phyloP scores from a whole-genome alignment of 2,797 vertebrate genomes.

The Leptatherina wallacei region DNA sequence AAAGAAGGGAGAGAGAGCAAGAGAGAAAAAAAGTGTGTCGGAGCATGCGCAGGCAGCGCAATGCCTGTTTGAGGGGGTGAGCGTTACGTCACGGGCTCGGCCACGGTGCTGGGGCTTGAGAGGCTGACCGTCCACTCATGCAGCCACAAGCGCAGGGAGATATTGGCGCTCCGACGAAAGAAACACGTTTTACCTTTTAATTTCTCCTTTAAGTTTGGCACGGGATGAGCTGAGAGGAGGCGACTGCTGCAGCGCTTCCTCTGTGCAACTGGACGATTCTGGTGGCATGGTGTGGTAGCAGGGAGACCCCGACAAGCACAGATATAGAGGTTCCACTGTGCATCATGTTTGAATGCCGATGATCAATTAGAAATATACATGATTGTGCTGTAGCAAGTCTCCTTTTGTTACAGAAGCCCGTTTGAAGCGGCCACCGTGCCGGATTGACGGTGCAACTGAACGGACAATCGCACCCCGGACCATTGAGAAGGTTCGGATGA shows the following conservation, averaged over 20 bases:
- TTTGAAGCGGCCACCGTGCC: conserved; percentile 57
- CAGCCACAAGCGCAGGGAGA: conserved; percentile 70
- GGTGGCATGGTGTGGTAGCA: conserved; percentile 68
- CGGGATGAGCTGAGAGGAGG: conserved; percentile 51
- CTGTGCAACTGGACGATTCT: conserved; percentile 28
- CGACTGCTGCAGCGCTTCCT: conserved; percentile 36
- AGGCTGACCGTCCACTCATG: conserved; percentile 76
- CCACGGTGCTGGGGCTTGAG: conserved; percentile 65
- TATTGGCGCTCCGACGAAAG: conserved; percentile 55
- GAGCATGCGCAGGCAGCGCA: conserved; percentile 77
- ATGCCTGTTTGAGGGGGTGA: conserved; percentile 52
- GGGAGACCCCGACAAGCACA: conserved; percentile 45
- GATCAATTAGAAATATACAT: conserved; percentile 74
- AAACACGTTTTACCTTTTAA: conserved; percentile 48
- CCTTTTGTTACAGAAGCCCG: conserved; percentile 38
- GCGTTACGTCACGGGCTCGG: conserved; percentile 81
- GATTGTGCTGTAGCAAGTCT: conserved; percentile 66
- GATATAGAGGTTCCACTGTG: conserved; percentile 57
- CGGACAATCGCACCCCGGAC: conserved; percentile 72
- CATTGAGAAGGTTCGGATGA: conserved; percentile 81
- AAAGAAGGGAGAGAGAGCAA: conserved; percentile 31
- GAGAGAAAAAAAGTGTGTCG: conserved; percentile 52
- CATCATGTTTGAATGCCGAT: conserved; percentile 78
- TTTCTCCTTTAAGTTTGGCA: conserved; percentile 40
- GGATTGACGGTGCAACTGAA: conserved; percentile 67